Evolutionary conservation across 2,113 vertebrate genomes (phyloP), one percentile per base, ranked within the genome.

Genomic region (Oreochromis tanganicae): DNA sequence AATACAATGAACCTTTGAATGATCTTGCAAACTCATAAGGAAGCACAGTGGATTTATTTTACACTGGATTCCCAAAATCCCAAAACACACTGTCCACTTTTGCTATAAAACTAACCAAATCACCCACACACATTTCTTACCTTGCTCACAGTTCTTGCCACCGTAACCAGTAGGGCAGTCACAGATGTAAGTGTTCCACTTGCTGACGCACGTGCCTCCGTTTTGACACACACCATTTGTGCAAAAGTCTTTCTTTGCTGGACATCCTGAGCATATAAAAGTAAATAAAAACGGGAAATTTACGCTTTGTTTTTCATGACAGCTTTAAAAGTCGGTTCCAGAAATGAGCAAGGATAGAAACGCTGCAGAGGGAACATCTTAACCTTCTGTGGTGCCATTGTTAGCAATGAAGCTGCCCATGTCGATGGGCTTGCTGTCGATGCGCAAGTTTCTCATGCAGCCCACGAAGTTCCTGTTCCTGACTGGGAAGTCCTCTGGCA

Each of bases 331-430:
- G 68, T 48, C 21, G 1, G 2, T 10, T 24, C 71, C 71, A 48
- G 43, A 75, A 75, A 75, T 19, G 24, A 48, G 43, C 41, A 0
- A 0, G 21, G 13, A 43, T 16, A 17, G 14, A 29, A 54, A 83
- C 4, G 24, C 38, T n/a, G 19, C 5, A 7, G 48, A 56, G 32
- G 8, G 1, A 32, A 21, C 6, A 11, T 87, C 85, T 36, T 38
- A 12, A 99, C 98, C 99, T 96, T 97, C 97, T 43, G 94, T 81
- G 46, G 99, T 99, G 94, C 99, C 99, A 0, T 99, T 99, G 91
- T 99, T 99, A 86, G 99, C 98, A 1, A 99, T 98, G 95, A 96
- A 98, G 88, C 97, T 95, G 7, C 97, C 98, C 99, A 99, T 99
- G 94, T 99, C 98, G 0, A 98, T 94, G 0, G 95, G 94, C 83